Evolutionary conservation across 2,888 invertebrate genomes (phyloP), one percentile per base, ranked within the genome.

Genomic region (Criorhina ranunculi): DNA sequence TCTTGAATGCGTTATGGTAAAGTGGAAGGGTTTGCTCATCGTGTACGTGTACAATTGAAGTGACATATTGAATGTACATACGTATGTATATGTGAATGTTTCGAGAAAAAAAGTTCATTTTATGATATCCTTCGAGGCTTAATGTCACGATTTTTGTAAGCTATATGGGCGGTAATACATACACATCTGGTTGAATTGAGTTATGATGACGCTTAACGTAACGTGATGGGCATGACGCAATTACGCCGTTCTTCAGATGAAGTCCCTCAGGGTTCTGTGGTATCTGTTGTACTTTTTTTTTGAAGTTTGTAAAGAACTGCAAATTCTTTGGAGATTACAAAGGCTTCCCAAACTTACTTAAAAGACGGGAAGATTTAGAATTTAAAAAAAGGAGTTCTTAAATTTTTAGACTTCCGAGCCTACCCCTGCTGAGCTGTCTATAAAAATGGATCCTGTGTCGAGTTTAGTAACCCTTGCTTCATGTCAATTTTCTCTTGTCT

Each of bases 31-130:
- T 29, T 67, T 72, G n/a, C 24, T 44, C 46, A 31, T 37, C 9
- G 2, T 60, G 9, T 51, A 67, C 80, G 73, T 80, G 67, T 73
- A 60, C 67, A 73, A 66, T 80, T 80, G 60, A 75, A 73, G 73
- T 67, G 55, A 49, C 40, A 49, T 57, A 49, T 51, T 51, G 24
- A 35, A 29, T 51, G 6, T 51, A 12, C n/a, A 5, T 1, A n/a
- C n/a, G n/a, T 19, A 29, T 35, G 49, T 33, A 17, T 73, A 35
- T 62, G 17, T 37, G n/a, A 49, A 11, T 17, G 11, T 11, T 31
- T 31, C 11, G 15, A 29, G 44, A 12, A 11, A 72, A 67, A 53
- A 73, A 44, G n/a, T n/a, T 80, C 55, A 46, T 66, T 60, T 60
- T 60, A 51, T 60, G 51, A 4, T 12, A 8, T 67, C 35, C 66